These are phyloP conservation scores for Melanogrammus aeglefinus DNA, from an alignment of 2,797 vertebrate genomes.

Conservation along the genomic window DNA sequence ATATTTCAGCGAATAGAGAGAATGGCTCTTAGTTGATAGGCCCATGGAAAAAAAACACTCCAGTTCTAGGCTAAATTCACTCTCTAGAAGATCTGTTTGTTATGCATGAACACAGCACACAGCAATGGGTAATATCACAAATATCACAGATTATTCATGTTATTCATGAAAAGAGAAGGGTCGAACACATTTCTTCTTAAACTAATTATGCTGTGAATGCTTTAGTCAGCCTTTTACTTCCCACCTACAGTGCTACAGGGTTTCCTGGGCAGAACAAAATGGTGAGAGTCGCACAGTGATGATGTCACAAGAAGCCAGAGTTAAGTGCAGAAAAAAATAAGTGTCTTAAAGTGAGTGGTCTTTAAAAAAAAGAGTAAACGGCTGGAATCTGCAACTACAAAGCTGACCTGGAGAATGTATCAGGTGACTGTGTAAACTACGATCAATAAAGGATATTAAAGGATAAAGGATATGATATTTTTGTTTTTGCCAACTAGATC, in stretches of 20 bases:
- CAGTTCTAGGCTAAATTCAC: neutral
- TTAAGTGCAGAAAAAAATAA: neutral
- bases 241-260: conserved; percentile 18
- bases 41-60: neutral
- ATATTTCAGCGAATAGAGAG: neutral
- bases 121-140: neutral
- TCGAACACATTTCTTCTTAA: neutral
- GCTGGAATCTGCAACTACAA: neutral
- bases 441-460: neutral
- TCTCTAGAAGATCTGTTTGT: neutral
- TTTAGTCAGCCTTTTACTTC: neutral
- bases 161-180: neutral
- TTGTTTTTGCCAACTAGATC: neutral
- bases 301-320: neutral
- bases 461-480: too few relatives aligned
- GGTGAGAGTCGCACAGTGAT: neutral
- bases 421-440: neutral
- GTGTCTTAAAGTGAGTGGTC: neutral
- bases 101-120: neutral
- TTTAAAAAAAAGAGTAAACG: neutral
- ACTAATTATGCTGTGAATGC: conserved; percentile 7
- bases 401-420: neutral
- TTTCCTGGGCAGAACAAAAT: neutral
- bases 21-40: neutral
- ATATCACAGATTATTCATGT: neutral